Evolutionary conservation across 2,113 vertebrate genomes (phyloP), one percentile per base, ranked within the genome.

Genomic region (Seriola dumerili): DNA sequence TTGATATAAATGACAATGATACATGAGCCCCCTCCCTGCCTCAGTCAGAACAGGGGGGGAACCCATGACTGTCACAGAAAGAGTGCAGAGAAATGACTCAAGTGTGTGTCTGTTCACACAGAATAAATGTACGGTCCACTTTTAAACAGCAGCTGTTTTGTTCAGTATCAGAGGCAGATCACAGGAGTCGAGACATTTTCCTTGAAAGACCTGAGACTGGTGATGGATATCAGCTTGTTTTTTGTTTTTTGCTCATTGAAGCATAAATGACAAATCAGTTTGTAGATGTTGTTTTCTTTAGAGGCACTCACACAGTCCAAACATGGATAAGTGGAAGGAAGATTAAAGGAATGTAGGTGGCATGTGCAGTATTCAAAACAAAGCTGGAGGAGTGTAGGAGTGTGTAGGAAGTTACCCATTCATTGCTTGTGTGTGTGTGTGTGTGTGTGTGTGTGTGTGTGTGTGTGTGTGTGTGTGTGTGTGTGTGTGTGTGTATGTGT

Each of bases 1-100:
- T 76, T 76, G 64, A 85, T 36, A 67, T 72, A 84, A 84, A 89
- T 88, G 86, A 93, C 84, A 85, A 19, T 90, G 88, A 93, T 86
- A 54, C 81, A 92, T 81, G 75, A 90, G 74, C 11, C n/a, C 12
- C 68, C 25, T 78, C n/a, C 72, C 65, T 66, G 86, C 32, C 64
- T 70, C 4, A 3, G 65, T 74, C 70, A 69, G 72, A 76, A 70
- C 14, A 25, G 71, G 40, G 29, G 58, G 29, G 32, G n/a, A 72
- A 42, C 11, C 36, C 14, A 50, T 62, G 57, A 81, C 29, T 73
- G 42, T 36, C 40, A 83, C 10, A 23, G 68, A 74, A 50, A 57
- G 76, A 61, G 59, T 5, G 11, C 8, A 80, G 50, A 73, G 64
- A 57, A 78, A 82, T 59, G 29, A 19, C 54, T 29, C 36, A 48